Evolutionary conservation across 2,888 invertebrate genomes (phyloP).

Genomic region (Erannis defoliaria): DNA sequence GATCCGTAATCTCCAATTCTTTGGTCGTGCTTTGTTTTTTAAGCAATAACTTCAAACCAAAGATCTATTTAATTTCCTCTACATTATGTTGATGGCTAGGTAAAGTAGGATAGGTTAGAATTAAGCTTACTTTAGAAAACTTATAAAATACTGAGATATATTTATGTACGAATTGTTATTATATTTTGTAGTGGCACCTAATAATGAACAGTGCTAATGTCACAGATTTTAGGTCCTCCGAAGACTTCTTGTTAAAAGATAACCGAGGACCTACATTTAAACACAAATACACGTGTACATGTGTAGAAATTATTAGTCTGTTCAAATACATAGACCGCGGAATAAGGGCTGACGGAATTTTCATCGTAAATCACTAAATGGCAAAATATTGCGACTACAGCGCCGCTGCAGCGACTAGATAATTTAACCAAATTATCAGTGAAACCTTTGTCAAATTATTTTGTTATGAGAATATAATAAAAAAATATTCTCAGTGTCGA

Average conservation of each 20-base stretch:
- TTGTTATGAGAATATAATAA: no score
- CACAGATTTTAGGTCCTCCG: no score
- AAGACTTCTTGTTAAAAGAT: no score
- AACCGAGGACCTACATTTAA: no score
- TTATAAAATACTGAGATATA: conserved; percentile 26
- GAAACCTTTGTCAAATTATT: no score
- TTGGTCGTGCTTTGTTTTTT: conserved; percentile 54
- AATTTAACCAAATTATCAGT: background rate
- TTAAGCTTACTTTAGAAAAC: conserved; percentile 28
- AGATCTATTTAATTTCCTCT: conserved; percentile 56
- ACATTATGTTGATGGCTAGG: conserved; percentile 33
- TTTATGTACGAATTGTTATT: conserved; percentile 31
- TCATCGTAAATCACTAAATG: no score
- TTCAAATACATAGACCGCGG: no score
- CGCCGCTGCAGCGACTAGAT: no score
- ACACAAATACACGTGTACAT: no score
- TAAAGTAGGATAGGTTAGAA: conserved; percentile 31
- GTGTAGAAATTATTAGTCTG: no score
- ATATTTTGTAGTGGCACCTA: conserved; percentile 35
- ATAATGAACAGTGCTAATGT: background rate
- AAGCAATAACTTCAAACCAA: conserved; percentile 69
- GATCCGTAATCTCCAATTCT: conserved; percentile 41
- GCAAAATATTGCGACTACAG: background rate
- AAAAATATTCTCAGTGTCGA: background rate
- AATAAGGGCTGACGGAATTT: no score